Conservation (phyloP, 2,888 invertebrate species). For the Caenorhabditis becei region DNA sequence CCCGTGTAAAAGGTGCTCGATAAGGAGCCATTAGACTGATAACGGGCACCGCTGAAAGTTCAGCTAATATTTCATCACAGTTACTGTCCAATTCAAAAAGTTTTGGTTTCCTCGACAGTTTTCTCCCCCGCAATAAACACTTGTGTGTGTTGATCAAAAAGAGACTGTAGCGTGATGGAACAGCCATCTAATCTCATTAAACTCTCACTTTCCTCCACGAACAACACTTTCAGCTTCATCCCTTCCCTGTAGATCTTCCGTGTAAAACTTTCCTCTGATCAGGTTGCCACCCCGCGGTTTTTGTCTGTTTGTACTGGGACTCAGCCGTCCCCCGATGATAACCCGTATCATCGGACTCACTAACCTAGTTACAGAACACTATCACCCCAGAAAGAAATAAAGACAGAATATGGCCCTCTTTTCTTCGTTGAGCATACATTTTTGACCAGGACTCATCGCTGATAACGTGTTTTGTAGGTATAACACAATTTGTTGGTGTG, state of each 20-base stretch:
- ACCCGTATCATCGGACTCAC: constrained; percentile 6
- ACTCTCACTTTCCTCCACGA: constrained; percentile 6
- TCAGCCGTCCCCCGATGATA: constrained; percentile 19
- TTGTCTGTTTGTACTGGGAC: constrained; percentile 23
- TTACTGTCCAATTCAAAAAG: constrained; percentile 23
- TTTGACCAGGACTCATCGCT: constrained; percentile 38
- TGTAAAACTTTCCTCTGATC: no score
- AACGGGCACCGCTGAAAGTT: constrained; percentile 47
- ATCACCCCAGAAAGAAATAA: background rate
- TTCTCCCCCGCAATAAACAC: background rate
- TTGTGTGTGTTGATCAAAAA: constrained; percentile 15
- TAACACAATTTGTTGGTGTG: constrained; percentile 23
- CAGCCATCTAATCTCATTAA: constrained; percentile 4
- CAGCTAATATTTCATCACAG: constrained; percentile 50
- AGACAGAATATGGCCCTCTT: constrained; percentile 16
- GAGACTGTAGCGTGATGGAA: background rate
- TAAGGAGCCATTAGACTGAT: constrained; percentile 21
- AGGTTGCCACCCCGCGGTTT: background rate
- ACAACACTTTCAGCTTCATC: background rate
- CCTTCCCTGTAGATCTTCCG: background rate
- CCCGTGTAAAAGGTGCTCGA: constrained; percentile 35
- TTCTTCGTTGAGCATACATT: constrained; percentile 45
- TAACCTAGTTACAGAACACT: background rate
- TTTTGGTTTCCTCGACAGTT: background rate
- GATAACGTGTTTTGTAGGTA: constrained; percentile 36